Conservation (phyloP, 2,888 invertebrate genomes). For the Stenurella melanura region DNA sequence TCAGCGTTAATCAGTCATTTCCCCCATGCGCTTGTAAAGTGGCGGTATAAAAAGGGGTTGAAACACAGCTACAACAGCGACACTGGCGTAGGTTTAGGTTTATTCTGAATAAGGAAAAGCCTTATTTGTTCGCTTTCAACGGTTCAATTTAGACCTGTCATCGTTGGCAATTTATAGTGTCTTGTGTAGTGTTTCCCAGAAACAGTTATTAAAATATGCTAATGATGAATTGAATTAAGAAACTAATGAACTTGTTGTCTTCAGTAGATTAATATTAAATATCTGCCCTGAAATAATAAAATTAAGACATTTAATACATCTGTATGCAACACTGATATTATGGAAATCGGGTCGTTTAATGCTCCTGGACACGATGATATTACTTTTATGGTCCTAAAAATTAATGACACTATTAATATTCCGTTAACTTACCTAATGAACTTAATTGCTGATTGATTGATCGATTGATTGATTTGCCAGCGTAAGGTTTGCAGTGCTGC, state of each 20-base stretch:
- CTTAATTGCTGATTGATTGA: too few relatives aligned
- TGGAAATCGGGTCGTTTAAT: too few relatives aligned
- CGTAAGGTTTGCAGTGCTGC: too few relatives aligned
- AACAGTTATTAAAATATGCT: slow-evolving; percentile 29
- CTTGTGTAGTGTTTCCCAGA: slow-evolving; percentile 11
- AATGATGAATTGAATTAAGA: slow-evolving; percentile 13
- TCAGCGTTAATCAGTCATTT: slow-evolving; percentile 44
- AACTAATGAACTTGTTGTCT: background rate
- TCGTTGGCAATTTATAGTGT: slow-evolving; percentile 24
- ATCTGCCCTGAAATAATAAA: background rate
- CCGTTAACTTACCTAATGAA: too few relatives aligned
- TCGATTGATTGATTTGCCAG: too few relatives aligned
- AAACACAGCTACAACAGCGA: background rate
- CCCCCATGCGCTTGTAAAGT: slow-evolving; percentile 39
- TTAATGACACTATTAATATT: too few relatives aligned
- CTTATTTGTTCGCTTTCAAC: slow-evolving; percentile 5
- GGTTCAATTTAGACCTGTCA: slow-evolving; percentile 22
- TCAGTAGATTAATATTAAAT: background rate
- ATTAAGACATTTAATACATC: too few relatives aligned
- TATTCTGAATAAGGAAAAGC: slow-evolving; percentile 2
- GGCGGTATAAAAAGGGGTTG: slow-evolving; percentile 37
- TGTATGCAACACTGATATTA: too few relatives aligned
- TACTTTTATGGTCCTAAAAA: too few relatives aligned
- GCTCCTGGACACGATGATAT: too few relatives aligned
- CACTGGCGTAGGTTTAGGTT: slow-evolving; percentile 18